Evolutionary conservation across 2,113 vertebrate species (phyloP).

Genomic region (Epinephelus moara): DNA sequence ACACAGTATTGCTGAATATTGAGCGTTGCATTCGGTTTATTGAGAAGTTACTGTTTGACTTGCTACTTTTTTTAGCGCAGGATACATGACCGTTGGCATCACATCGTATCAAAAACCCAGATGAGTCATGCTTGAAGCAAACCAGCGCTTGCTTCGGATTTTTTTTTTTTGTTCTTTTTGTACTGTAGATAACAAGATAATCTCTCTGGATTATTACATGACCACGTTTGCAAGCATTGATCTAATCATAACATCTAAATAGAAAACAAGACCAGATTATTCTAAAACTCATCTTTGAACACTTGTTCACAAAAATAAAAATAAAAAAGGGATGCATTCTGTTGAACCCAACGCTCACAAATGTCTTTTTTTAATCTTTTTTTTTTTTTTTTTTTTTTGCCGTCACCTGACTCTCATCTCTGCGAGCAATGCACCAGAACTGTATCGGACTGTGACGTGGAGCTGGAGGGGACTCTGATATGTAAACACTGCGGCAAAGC

Average conservation of each 20-base stretch:
- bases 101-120: conserved; percentile 72
- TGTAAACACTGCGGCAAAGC: conserved; percentile 59
- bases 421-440: conserved; percentile 56
- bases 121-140: conserved; percentile 75
- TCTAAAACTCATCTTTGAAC: conserved; percentile 64
- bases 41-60: conserved; percentile 61
- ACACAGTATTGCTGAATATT: conserved; percentile 83
- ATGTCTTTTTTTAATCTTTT: neutral
- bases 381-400: neutral
- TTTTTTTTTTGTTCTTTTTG: conserved; percentile 41
- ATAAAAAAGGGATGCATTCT: conserved; percentile 42
- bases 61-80: conserved; percentile 58
- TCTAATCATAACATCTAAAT: conserved; percentile 77
- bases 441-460: conserved; percentile 31
- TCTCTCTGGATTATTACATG: conserved; percentile 76
- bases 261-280: conserved; percentile 74
- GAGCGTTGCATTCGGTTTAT: conserved; percentile 70
- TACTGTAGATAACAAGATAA: conserved; percentile 65
- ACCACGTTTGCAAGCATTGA: conserved; percentile 79
- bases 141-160: conserved; percentile 52
- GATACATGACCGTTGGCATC: conserved; percentile 62
- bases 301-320: conserved; percentile 52
- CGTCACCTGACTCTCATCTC: conserved; percentile 40
- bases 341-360: conserved; percentile 47
- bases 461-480: conserved; percentile 39